phyloP scores from a whole-genome alignment of 2,888 invertebrate species.

The Andrena fulva region DNA sequence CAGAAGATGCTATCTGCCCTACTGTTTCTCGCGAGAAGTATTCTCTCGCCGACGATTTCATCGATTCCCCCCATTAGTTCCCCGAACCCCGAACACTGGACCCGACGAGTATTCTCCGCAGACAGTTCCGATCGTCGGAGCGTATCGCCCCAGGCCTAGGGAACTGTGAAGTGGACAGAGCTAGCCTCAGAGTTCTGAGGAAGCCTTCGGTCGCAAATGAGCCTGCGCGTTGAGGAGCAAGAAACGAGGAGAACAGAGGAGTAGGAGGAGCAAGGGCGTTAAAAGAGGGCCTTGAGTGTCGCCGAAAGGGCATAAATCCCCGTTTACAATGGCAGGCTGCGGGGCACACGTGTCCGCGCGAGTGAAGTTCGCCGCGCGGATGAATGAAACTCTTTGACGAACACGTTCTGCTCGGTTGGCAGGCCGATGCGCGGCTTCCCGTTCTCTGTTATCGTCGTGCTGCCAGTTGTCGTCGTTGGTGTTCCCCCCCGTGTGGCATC shows the following conservation, averaged over 20 bases:
- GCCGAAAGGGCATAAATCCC: constrained; percentile 81
- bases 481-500: constrained; percentile 50
- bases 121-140: not conserved
- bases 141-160: not conserved
- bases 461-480: constrained; percentile 69
- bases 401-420: constrained; percentile 50
- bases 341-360: constrained; percentile 77
- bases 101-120: no score
- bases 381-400: constrained; percentile 76
- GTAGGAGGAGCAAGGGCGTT: constrained; percentile 50
- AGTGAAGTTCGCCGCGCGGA: constrained; percentile 80
- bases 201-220: not conserved
- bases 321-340: constrained; percentile 74
- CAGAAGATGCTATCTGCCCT: constrained; percentile 47
- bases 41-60: constrained; percentile 27
- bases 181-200: constrained; percentile 1
- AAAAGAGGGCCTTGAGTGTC: constrained; percentile 71
- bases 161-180: no score
- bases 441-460: constrained; percentile 66
- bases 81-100: not conserved
- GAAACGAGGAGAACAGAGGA: constrained; percentile 38
- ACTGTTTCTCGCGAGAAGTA: constrained; percentile 19
- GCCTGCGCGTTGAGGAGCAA: not conserved
- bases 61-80: constrained; percentile 21
- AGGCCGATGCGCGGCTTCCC: constrained; percentile 56